Percentiles rank a stretch among this genome's conserved stretches.
These are phyloP conservation scores for Agriotes lineatus DNA, from an alignment of 2,888 invertebrate species.

Conservation along the genomic window DNA sequence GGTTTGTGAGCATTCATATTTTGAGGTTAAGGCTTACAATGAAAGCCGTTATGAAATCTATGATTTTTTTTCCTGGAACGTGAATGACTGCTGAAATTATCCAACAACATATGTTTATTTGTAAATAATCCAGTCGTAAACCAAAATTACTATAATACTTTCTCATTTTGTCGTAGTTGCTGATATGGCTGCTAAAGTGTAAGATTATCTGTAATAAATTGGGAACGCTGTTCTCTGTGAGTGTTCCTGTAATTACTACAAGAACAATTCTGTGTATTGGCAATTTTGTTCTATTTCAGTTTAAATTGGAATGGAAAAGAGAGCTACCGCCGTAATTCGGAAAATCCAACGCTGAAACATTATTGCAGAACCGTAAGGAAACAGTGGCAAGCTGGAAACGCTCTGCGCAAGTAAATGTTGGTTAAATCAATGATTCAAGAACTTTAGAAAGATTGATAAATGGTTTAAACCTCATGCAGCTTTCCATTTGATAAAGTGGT, in stretches of 20 bases:
- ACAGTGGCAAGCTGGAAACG: constrained; percentile 32
- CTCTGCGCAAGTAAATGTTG: constrained; percentile 40
- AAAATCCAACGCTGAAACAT: constrained; percentile 22
- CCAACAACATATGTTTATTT: too few relatives aligned
- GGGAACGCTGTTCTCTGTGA: constrained; percentile 12
- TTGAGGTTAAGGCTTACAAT: too few relatives aligned
- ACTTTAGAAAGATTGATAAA: constrained; percentile 44
- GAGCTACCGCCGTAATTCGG: constrained; percentile 19
- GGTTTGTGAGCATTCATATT: too few relatives aligned
- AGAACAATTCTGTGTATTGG: constrained; percentile 34
- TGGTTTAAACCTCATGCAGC: constrained; percentile 41
- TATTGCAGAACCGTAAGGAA: constrained; percentile 32
- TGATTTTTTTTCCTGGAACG: too few relatives aligned
- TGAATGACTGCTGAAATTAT: too few relatives aligned
- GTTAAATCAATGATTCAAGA: constrained; percentile 44
- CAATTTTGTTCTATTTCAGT: constrained; percentile 36
- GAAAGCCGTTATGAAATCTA: too few relatives aligned
- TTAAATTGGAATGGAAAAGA: constrained; percentile 34
- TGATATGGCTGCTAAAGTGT: constrained; percentile 3
- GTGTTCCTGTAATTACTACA: constrained; percentile 21
- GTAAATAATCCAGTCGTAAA: too few relatives aligned
- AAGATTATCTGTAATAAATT: constrained; percentile 22
- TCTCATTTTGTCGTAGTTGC: too few relatives aligned
- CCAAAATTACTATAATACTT: too few relatives aligned
- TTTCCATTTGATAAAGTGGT: constrained; percentile 39